These are phyloP conservation scores for Pissodes strobi DNA, from an alignment of 1,140 invertebrate species.

Conservation along the genomic window DNA sequence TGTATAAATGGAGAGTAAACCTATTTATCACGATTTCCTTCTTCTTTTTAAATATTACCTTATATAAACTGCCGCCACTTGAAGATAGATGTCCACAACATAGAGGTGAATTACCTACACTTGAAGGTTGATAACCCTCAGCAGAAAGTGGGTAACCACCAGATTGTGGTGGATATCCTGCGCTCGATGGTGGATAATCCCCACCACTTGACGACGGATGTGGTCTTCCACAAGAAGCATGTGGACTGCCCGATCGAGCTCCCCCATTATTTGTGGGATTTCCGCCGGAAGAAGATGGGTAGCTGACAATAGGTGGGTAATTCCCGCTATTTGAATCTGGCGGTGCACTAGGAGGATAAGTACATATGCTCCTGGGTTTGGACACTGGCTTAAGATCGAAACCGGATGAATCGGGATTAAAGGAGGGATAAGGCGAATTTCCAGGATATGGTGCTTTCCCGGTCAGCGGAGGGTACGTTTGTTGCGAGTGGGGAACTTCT, in stretches of 20 bases:
- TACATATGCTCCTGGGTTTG: conserved; percentile 43
- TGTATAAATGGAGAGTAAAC: too few species aligned
- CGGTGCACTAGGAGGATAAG: conserved; percentile 32
- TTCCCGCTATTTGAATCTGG: conserved; percentile 22
- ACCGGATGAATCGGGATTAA: conserved; percentile 50
- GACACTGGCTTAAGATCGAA: conserved; percentile 53
- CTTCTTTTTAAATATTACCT: too few species aligned
- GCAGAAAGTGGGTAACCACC: too few species aligned
- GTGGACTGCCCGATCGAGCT: too few species aligned
- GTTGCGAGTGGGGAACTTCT: conserved; percentile 45
- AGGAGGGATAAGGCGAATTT: conserved; percentile 35
- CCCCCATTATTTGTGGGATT: conserved; percentile 32
- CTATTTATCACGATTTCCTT: too few species aligned
- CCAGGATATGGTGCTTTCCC: conserved; percentile 48
- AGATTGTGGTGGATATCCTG: conserved; percentile 24
- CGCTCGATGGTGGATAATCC: conserved; percentile 32
- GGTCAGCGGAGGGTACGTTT: conserved; percentile 27
- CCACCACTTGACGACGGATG: conserved; percentile 33
- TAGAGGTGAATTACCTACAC: conserved; percentile 11
- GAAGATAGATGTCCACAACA: conserved; percentile 8
- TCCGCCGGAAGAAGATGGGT: conserved; percentile 30
- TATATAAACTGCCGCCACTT: too few species aligned
- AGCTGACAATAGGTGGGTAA: too few species aligned
- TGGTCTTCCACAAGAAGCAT: conserved; percentile 6
- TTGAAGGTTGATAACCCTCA: conserved; percentile 28